A percentile compares a stretch with the other conserved stretches of the same genome.
These are phyloP conservation scores for Euschistus heros DNA, from an alignment of 1,140 invertebrate genomes.

Conservation along the genomic window DNA sequence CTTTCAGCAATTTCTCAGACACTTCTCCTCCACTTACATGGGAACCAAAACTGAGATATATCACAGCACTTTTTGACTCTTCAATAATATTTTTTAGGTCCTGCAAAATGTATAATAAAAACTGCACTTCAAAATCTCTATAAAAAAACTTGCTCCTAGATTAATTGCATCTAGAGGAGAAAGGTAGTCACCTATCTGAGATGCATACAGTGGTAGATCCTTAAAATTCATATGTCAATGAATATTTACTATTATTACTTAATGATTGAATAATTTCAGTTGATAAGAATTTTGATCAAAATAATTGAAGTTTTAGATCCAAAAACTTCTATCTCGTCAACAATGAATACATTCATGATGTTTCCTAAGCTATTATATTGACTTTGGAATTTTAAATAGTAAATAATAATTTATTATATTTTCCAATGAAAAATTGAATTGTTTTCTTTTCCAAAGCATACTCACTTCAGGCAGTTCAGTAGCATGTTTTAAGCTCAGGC, in stretches of 20 bases:
- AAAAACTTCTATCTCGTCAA: not conserved
- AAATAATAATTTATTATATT: not conserved
- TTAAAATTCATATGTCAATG: not conserved
- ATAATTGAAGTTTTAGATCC: too few species aligned
- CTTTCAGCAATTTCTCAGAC: conserved; percentile 39
- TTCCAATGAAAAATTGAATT: not conserved
- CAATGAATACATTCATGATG: not conserved
- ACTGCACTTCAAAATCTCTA: not conserved
- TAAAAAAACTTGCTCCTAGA: not conserved
- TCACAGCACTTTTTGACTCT: conserved; percentile 41
- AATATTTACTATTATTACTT: not conserved
- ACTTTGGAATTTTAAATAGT: conserved; percentile 18
- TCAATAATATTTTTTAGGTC: conserved; percentile 45
- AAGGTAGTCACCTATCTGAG: too few species aligned
- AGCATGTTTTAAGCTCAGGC: conserved; percentile 33
- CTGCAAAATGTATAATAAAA: conserved; percentile 31
- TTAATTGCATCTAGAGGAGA: not conserved
- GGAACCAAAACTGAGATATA: conserved; percentile 50
- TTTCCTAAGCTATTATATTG: not conserved
- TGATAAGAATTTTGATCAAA: too few species aligned
- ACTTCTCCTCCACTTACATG: conserved; percentile 50
- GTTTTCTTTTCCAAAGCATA: not conserved
- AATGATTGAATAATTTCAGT: not conserved
- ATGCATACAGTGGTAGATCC: too few species aligned
- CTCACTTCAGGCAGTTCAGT: not conserved